A percentile compares a stretch with the other conserved stretches of the same genome.
phyloP scores from a whole-genome alignment of 2,797 vertebrate species.

The Ciconia nigra region DNA sequence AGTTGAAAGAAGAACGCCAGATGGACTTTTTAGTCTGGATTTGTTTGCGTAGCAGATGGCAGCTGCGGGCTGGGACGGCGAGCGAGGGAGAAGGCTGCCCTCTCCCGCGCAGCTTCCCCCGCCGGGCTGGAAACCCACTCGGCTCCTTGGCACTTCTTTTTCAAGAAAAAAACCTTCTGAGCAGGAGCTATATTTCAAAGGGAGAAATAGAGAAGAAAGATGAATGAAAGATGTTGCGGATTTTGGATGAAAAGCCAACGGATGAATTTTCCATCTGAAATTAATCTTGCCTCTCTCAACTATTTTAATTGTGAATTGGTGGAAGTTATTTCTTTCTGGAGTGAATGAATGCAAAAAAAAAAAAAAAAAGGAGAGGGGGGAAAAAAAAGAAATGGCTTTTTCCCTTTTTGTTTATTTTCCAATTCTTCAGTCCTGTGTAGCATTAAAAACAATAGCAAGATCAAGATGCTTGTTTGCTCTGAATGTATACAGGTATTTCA shows the following conservation, averaged over 20 bases:
- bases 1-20: neutral
- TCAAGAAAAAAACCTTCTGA: neutral
- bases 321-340: neutral
- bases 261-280: neutral
- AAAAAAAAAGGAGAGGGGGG: fast-evolving
- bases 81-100: slow-evolving; percentile 28
- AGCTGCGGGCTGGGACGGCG: neutral
- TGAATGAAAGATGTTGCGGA: neutral
- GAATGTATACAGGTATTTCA: slow-evolving; percentile 66
- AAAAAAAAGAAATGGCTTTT: neutral
- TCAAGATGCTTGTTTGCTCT: slow-evolving; percentile 51
- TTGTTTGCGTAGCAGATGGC: neutral
- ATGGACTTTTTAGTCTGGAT: neutral
- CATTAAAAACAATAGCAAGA: slow-evolving; percentile 18
- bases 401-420: neutral
- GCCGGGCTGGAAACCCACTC: neutral
- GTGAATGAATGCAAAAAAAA: neutral
- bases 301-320: neutral
- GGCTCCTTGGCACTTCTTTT: neutral
- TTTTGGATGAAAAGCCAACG: neutral
- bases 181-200: neutral
- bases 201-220: neutral
- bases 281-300: neutral
- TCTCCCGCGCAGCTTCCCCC: neutral
- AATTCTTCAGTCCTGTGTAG: slow-evolving; percentile 1